Evolutionary conservation across 2,113 vertebrate species (phyloP).

Genomic region (Gadus macrocephalus): DNA sequence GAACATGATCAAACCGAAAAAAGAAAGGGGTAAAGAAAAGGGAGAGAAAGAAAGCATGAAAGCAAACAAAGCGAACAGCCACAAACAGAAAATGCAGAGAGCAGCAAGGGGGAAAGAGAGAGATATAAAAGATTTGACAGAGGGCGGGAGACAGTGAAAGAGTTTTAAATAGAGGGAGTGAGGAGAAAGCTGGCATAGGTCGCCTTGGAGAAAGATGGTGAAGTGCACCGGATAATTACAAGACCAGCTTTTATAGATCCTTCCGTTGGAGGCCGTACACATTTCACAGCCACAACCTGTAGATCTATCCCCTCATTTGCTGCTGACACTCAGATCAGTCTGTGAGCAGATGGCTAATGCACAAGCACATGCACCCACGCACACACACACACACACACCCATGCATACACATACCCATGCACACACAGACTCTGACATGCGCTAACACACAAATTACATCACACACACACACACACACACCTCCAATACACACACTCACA

Average conservation of each 20-base stretch:
- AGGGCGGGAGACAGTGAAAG: constrained; percentile 4
- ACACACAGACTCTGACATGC: background rate
- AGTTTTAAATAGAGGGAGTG: background rate
- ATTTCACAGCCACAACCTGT: constrained; percentile 57
- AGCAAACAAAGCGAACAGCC: too few species aligned
- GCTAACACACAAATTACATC: constrained; percentile 4
- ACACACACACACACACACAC: constrained; percentile 57
- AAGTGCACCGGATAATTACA: constrained; percentile 29
- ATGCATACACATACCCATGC: constrained; percentile 4
- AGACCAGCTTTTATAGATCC: constrained; percentile 28
- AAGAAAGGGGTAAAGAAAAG: too few species aligned
- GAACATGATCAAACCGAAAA: too few species aligned
- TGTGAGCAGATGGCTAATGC: constrained; percentile 17
- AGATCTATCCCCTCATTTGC: constrained; percentile 42
- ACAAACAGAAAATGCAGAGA: background rate
- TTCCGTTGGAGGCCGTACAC: constrained; percentile 8
- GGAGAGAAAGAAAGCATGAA: too few species aligned
- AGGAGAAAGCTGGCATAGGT: background rate
- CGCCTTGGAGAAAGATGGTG: constrained; percentile 4
- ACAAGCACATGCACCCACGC: constrained; percentile 8
- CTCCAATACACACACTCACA: constrained; percentile 3
- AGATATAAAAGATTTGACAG: background rate
- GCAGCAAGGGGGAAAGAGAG: background rate
- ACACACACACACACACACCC: background rate
- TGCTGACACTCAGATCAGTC: constrained; percentile 36